Evolutionary conservation across 2,797 vertebrate genomes (phyloP).

Genomic region (Ispidina lecontei): DNA sequence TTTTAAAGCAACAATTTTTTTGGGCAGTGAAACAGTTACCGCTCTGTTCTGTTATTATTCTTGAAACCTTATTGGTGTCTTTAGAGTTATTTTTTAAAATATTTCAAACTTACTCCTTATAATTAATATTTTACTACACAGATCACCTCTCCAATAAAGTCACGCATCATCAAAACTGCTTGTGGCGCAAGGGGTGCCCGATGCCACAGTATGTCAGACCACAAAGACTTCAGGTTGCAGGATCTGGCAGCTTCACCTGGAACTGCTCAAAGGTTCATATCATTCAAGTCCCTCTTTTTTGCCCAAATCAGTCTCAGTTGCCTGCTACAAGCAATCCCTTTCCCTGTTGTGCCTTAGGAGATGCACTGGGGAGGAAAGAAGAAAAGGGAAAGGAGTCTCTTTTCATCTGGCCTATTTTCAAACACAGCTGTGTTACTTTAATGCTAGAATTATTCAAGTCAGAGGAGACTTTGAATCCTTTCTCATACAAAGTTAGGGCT

Average conservation of each 20-base stretch:
- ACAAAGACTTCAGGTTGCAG: not conserved
- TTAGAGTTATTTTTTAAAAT: not conserved
- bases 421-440: not conserved
- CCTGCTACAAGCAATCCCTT: not conserved
- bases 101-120: not conserved
- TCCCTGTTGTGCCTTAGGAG: not conserved
- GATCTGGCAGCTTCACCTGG: accelerated
- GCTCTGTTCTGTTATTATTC: not conserved
- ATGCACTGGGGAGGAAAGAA: not conserved
- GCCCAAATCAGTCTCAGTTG: not conserved
- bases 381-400: not conserved
- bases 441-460: not conserved
- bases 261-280: not conserved
- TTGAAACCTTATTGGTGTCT: not conserved
- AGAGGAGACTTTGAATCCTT: not conserved
- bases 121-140: not conserved
- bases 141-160: not conserved
- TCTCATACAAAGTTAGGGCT: not conserved
- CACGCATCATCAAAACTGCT: not conserved
- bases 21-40: not conserved
- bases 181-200: not conserved
- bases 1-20: not conserved
- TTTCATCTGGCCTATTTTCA: not conserved
- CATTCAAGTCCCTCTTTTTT: not conserved
- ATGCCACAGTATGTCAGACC: not conserved